Evolutionary conservation across 2,113 vertebrate genomes (phyloP), one percentile per base, ranked within the genome.

Genomic region (Misgurnus anguillicaudatus): DNA sequence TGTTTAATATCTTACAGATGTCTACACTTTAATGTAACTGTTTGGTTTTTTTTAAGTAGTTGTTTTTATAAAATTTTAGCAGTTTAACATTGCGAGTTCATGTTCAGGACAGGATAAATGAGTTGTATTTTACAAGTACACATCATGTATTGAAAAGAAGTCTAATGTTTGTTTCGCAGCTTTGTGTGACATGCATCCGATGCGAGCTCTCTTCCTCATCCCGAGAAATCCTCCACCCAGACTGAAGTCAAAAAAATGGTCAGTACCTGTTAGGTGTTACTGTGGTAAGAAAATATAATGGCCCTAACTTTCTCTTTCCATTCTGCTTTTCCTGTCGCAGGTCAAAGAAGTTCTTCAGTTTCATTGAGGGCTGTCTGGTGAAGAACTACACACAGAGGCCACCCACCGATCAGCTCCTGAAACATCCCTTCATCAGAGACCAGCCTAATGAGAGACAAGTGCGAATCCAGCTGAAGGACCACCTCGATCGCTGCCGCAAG

Each of bases 211-310:
- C 88, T 99, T 99, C 92, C 97, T 99, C 90, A 99, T 99, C 81
- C 98, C 98, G 85, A 95, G 98, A 89, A 99, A 99, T 85, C 98
- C 98, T 85, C 98, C 98, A 47, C 97, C 98, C 45, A 93, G 97
- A 82, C 96, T 99, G 88, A 99, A 99, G 92, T 99, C 98, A 85
- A 99, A 99, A 91, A 99, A 99, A 94, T 99, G 98, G 98, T 99
- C 88, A 70, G 94, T 92, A 58, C 17, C 63, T 67, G 65, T 45
- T 45, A n/a, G 42, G 14, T 51, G 11, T 17, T 57, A 11, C 19
- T 58, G 16, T 3, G 3, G 4, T 41, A 9, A n/a, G 36, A 39
- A 14, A 6, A 39, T 31, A n/a, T 4, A 61, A 42, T 31, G 73
- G 71, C 38, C 48, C 42, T 53, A 6, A 14, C 39, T 19, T 9